Evolutionary conservation across 1,140 invertebrate genomes (phyloP), one percentile per base, ranked within the genome.

Genomic region (Rhagoletis zephyria): DNA sequence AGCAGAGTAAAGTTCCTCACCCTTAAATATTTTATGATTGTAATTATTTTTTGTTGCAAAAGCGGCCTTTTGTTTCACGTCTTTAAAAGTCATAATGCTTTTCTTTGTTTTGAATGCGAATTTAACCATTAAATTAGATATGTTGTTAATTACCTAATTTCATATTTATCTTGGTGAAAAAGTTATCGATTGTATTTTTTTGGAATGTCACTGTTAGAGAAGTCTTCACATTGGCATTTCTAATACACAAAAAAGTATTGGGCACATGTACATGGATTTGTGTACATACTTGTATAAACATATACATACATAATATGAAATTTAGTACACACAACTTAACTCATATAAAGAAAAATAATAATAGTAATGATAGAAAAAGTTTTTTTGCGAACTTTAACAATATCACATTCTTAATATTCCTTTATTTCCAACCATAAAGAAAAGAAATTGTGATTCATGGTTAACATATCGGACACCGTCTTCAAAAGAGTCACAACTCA

Each of bases 381-480:
- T 74, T 45, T 67, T 45, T 74, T n/a, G 67, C 67, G 45, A 74
- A 74, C 40, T 74, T 74, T 74, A 48, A 74, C 67, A 74, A 74
- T 45, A 74, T 12, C 67, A 48, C 45, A 45, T 30, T 45, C 67
- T 48, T 74, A 74, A 81, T 81, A 81, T 51, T 42, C 3, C 16
- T 10, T n/a, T 5, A 56, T 81, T 56, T 81, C 48, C 19, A 1
- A 0, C n/a, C 74, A 81, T 81, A 56, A 56, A 81, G 74, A 9
- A n/a, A 59, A 81, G 51, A 42, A 81, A 9, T 81, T 81, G 74
- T 56, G 74, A 81, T 81, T 81, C 48, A 56, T 81, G 19, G 19
- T 9, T 2, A 59, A 81, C 74, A 81, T 30, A 30, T 30, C 30
- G 30, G 30, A 30, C 30, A 30, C 30, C 30, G 30, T 30, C 30